Evolutionary conservation across 1,140 invertebrate species (phyloP).

Genomic region (Pachypsylla venusta): DNA sequence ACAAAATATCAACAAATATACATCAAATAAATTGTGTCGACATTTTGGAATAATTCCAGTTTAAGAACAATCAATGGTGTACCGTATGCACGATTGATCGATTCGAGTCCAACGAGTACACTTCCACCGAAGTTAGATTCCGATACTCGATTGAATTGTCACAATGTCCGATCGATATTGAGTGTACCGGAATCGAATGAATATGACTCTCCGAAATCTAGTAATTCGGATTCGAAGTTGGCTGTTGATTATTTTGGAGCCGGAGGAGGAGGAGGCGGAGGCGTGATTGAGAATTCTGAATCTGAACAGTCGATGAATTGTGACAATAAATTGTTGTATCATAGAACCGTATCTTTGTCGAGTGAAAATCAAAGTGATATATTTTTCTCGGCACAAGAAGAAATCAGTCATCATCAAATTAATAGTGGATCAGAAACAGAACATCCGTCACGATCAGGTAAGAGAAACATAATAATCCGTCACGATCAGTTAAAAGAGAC

Average conservation of each 20-base stretch:
- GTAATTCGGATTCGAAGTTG: conserved; percentile 64
- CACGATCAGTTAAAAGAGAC: too few species aligned
- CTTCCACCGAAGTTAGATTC: conserved; percentile 50
- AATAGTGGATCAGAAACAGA: neutral
- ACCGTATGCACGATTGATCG: conserved; percentile 59
- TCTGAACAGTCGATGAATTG: neutral
- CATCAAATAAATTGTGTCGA: too few species aligned
- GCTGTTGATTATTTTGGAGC: conserved; percentile 49
- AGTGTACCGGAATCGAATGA: conserved; percentile 37
- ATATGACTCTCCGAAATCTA: conserved; percentile 36
- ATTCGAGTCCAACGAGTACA: conserved; percentile 39
- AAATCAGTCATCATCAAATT: conserved; percentile 38
- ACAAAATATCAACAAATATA: too few species aligned
- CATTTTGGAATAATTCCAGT: conserved; percentile 34
- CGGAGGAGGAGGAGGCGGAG: too few species aligned
- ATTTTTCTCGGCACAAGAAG: conserved; percentile 82
- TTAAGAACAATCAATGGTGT: conserved; percentile 37
- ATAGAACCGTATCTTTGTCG: conserved; percentile 68
- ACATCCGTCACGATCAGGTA: conserved; percentile 8
- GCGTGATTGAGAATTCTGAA: neutral
- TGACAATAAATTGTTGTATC: conserved; percentile 24
- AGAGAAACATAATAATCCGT: too few species aligned
- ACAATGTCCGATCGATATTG: conserved; percentile 43
- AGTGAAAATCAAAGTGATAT: conserved; percentile 79
- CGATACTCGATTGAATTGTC: conserved; percentile 48